These are phyloP conservation scores for Drosophila nigricruria DNA, from an alignment of 2,888 invertebrate species.

Conservation along the genomic window DNA sequence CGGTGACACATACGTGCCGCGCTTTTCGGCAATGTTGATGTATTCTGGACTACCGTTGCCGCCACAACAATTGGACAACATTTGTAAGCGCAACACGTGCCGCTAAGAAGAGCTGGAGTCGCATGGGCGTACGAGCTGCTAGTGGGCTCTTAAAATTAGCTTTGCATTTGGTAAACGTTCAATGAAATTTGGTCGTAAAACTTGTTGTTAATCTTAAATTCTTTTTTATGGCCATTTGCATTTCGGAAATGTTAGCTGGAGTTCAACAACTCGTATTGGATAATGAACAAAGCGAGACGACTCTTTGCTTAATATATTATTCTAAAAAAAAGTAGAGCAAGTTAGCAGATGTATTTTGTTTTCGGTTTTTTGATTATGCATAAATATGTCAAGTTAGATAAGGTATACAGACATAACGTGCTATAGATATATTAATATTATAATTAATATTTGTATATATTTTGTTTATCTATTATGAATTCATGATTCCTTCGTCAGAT, in stretches of 20 bases:
- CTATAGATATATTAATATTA: background rate
- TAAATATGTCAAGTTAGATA: background rate
- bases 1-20: constrained; percentile 65
- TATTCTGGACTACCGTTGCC: constrained; percentile 72
- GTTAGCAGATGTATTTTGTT: background rate
- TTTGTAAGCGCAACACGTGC: constrained; percentile 70
- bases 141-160: constrained; percentile 34
- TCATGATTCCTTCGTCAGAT: background rate
- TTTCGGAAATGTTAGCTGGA: constrained; percentile 48
- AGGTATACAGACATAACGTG: background rate
- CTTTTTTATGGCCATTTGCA: constrained; percentile 56
- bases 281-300: background rate
- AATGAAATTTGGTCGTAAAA: constrained; percentile 73
- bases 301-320: background rate
- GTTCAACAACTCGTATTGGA: constrained; percentile 60
- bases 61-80: constrained; percentile 47
- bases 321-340: background rate
- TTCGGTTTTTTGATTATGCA: background rate
- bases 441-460: too few relatives aligned
- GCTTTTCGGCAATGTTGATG: constrained; percentile 42
- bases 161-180: constrained; percentile 68
- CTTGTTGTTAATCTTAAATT: constrained; percentile 69
- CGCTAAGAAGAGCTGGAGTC: constrained; percentile 12
- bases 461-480: background rate
- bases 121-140: constrained; percentile 28